These are phyloP conservation scores for Neogobius melanostomus DNA, from an alignment of 2,113 vertebrate genomes.

Conservation along the genomic window DNA sequence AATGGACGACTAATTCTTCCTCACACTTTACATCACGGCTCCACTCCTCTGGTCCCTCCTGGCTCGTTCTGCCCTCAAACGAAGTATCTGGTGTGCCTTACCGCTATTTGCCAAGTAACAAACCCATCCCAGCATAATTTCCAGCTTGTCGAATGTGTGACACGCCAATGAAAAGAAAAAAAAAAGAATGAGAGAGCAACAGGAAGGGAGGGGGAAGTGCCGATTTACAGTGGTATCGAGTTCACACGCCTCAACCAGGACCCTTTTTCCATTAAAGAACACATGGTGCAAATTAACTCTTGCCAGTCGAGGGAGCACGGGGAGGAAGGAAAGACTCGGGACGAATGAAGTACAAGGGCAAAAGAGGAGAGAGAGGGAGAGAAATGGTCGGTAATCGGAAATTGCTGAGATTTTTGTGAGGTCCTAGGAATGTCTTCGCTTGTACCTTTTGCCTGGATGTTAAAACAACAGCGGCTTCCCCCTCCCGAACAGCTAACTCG, in stretches of 20 bases:
- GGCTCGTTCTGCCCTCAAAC: slow-evolving; percentile 21
- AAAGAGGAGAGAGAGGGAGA: slow-evolving; percentile 18
- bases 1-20: slow-evolving; percentile 64
- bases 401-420: slow-evolving; percentile 59
- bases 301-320: slow-evolving; percentile 40
- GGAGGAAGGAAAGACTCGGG: slow-evolving; percentile 37
- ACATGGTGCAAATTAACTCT: slow-evolving; percentile 79
- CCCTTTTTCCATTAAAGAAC: slow-evolving; percentile 68
- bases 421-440: slow-evolving; percentile 58
- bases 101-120: slow-evolving; percentile 51
- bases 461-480: slow-evolving; percentile 54
- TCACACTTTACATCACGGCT: slow-evolving; percentile 40
- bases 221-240: slow-evolving; percentile 74
- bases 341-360: slow-evolving; percentile 36
- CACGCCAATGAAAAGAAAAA: slow-evolving; percentile 72
- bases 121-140: slow-evolving; percentile 70
- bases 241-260: slow-evolving; percentile 70
- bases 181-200: slow-evolving; percentile 44
- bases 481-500: slow-evolving; percentile 43
- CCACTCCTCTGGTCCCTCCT: slow-evolving; percentile 14
- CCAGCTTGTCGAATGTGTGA: slow-evolving; percentile 78
- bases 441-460: slow-evolving; percentile 33
- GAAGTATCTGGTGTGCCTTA: slow-evolving; percentile 65
- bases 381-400: slow-evolving; percentile 44
- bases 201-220: slow-evolving; percentile 49